These are phyloP conservation scores for Cabera pusaria DNA, from an alignment of 2,888 invertebrate genomes.

Conservation along the genomic window DNA sequence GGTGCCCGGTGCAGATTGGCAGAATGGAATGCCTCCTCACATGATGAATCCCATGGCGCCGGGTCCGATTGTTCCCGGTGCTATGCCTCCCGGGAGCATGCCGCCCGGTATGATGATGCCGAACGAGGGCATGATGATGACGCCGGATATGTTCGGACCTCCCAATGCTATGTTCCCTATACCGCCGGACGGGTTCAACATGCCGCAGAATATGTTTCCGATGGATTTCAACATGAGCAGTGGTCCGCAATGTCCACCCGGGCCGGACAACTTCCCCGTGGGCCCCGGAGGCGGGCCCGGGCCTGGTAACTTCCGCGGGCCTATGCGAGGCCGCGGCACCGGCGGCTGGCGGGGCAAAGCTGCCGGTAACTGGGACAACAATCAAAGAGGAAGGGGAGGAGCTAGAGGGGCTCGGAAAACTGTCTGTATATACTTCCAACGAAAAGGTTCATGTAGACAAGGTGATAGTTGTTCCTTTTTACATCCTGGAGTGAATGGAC, in stretches of 20 bases:
- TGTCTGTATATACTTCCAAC: conserved; percentile 90
- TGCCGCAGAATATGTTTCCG: conserved; percentile 76
- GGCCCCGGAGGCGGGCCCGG: conserved; percentile 18
- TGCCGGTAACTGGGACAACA: conserved; percentile 72
- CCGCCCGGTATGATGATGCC: conserved; percentile 74
- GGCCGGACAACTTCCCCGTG: conserved; percentile 55
- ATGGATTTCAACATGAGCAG: conserved; percentile 75
- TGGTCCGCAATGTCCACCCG: conserved; percentile 54
- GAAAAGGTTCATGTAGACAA: conserved; percentile 91
- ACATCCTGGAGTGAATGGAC: conserved; percentile 88
- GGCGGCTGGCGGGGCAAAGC: conserved; percentile 79
- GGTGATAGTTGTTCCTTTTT: conserved; percentile 92
- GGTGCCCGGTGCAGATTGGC: conserved; percentile 65
- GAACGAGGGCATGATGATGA: conserved; percentile 34
- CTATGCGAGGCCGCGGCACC: conserved; percentile 80
- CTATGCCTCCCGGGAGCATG: conserved; percentile 52
- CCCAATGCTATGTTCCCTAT: conserved; percentile 61
- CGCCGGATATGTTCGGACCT: conserved; percentile 64
- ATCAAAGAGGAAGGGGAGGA: conserved; percentile 72
- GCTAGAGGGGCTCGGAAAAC: conserved; percentile 81
- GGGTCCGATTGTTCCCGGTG: conserved; percentile 66
- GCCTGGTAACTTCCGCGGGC: conserved; percentile 78
- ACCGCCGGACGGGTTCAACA: conserved; percentile 68
- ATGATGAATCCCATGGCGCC: conserved; percentile 53
- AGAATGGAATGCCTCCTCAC: conserved; percentile 58